Evolutionary conservation across 2,113 vertebrate species (phyloP).

Genomic region (Upupa epops): DNA sequence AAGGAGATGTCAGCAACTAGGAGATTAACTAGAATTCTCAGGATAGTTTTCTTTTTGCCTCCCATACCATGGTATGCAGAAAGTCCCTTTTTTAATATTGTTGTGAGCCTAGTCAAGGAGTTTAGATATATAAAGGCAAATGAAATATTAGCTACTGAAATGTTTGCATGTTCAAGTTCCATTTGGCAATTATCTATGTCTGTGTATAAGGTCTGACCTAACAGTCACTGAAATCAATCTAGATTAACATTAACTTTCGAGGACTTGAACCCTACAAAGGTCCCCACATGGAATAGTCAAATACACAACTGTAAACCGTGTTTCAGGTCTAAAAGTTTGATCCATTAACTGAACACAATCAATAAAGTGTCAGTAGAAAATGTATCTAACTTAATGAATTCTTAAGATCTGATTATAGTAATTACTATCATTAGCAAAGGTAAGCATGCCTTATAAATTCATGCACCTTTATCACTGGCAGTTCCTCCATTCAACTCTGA

Average conservation of each 20-base stretch:
- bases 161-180: not conserved
- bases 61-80: not conserved
- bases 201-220: not conserved
- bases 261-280: not conserved
- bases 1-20: not conserved
- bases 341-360: not conserved
- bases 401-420: not conserved
- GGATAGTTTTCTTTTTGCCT: not conserved
- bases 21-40: not conserved
- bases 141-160: not conserved
- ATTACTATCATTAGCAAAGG: not conserved
- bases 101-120: not conserved
- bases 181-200: not conserved
- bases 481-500: slow-evolving; percentile 29
- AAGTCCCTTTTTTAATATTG: not conserved
- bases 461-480: slow-evolving; percentile 1
- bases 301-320: not conserved
- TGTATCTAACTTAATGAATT: not conserved
- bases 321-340: not conserved
- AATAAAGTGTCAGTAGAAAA: not conserved
- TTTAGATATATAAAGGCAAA: not conserved
- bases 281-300: rapidly evolving
- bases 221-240: not conserved
- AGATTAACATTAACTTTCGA: not conserved
- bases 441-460: not conserved